These are phyloP conservation scores for Neotoma lepida DNA, from an alignment of 2,113 vertebrate genomes.

Conservation along the genomic window DNA sequence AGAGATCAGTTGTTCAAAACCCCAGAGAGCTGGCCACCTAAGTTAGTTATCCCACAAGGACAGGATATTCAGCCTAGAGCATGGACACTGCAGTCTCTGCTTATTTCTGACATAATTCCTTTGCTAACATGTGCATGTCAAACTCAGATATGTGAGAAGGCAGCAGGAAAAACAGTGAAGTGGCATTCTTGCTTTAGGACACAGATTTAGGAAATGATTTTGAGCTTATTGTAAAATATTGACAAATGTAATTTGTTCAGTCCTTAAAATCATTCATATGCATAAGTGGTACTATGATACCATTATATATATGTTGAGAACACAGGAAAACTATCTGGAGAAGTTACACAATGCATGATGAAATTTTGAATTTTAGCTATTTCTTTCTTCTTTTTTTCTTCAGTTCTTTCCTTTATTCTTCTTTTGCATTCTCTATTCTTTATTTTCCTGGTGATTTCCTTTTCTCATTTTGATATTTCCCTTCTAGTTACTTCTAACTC, in stretches of 20 bases:
- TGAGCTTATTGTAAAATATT: background rate
- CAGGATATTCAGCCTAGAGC: rapidly evolving
- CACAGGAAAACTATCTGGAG: background rate
- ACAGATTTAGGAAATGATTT: background rate
- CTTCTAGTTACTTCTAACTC: too few relatives aligned
- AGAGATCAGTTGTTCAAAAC: rapidly evolving
- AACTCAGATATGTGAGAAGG: background rate
- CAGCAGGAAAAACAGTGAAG: rapidly evolving
- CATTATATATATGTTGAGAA: background rate
- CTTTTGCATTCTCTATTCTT: too few relatives aligned
- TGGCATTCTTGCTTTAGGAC: background rate
- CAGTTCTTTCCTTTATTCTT: too few relatives aligned
- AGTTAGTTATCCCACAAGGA: background rate
- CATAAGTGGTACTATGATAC: background rate
- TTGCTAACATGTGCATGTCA: background rate
- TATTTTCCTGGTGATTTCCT: too few relatives aligned
- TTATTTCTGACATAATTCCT: background rate
- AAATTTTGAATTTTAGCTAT: background rate
- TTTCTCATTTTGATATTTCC: too few relatives aligned
- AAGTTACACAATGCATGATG: background rate
- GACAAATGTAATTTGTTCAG: too few relatives aligned
- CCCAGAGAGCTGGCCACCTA: background rate
- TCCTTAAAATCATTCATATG: background rate
- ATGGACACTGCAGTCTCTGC: background rate
- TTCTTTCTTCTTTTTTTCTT: too few relatives aligned